Evolutionary conservation across 2,888 invertebrate genomes (phyloP), one percentile per base, ranked within the genome.

Genomic region (Busseola fusca): DNA sequence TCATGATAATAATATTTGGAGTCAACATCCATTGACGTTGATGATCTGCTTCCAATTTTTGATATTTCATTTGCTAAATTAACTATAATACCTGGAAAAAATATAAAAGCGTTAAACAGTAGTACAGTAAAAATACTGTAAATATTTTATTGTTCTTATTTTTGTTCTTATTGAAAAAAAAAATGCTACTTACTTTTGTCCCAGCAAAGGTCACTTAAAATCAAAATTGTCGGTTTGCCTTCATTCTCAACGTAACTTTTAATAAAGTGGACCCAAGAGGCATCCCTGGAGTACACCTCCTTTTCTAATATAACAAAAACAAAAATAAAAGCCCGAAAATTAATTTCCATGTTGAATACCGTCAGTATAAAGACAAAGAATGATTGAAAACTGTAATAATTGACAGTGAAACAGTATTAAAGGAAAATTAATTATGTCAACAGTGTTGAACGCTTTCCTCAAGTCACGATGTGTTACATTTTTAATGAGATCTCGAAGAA

Each of bases 181-280:
- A n/a, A 50, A 50, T 62, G 12, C 3, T 54, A 88, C 92, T 89
- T 81, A 93, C 93, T 82, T 69, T 85, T 87, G 4, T 72, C 67
- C 94, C 93, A 93, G 74, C 93, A 93, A 30, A 91, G 70, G 30
- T 84, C 80, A 50, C 73, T 60, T 14, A 87, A 79, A 50, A 90
- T 79, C 14, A 93, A 76, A 73, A 83, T 78, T 0, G 93, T 92
- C 0, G 93, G 91, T 67, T 87, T 90, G 4, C 72, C 70, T 83
- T 94, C 94, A 78, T 93, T 93, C 45, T 81, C 60, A 34, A 93
- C 79, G 56, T 84, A 93, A 45, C 84, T 85, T 80, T 84, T 88
- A 64, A 94, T 82, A 71, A 93, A 93, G 64, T 84, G 73, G 62
- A 81, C 76, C 75, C 77, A 75, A 69, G 78, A 25, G 37, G 45